Evolutionary conservation across 2,797 vertebrate species (phyloP).

Genomic region (Kryptolebias ocellatus): DNA sequence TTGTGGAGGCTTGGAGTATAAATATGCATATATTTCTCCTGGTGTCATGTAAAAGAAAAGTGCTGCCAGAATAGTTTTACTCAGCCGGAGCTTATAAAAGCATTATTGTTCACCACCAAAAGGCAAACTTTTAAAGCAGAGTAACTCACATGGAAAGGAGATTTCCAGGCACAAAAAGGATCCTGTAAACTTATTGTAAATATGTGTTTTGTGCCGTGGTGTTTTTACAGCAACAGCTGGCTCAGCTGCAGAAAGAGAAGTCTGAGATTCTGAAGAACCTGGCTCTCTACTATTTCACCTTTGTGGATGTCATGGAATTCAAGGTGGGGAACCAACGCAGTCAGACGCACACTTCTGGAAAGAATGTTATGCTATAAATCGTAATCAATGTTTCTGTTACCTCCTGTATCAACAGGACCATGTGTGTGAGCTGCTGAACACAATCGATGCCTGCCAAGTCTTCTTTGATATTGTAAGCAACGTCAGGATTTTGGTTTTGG

Average conservation of each 20-base stretch:
- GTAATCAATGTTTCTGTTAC: background rate
- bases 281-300: conserved; percentile 98
- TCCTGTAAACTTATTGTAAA: background rate
- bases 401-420: conserved; percentile 85
- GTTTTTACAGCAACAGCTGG: conserved; percentile 95
- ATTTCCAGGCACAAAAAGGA: background rate
- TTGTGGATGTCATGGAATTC: conserved; percentile 99
- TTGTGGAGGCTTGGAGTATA: background rate
- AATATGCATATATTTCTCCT: background rate
- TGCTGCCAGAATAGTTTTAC: too few relatives aligned
- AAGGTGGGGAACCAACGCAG: conserved; percentile 83
- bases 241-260: conserved; percentile 98
- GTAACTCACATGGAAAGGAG: too few relatives aligned
- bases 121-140: too few relatives aligned
- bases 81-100: background rate
- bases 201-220: conserved; percentile 11
- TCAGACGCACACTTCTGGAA: fast-evolving
- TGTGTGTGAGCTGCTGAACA: conserved; percentile 98
- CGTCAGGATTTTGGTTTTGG: background rate
- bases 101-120: too few relatives aligned
- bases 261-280: conserved; percentile 99
- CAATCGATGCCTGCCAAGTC: conserved; percentile 97
- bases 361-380: background rate
- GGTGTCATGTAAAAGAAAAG: background rate
- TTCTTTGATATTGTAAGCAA: conserved; percentile 98